Conservation (phyloP, 1,140 invertebrate species). For the Drosophila repletoides region DNA sequence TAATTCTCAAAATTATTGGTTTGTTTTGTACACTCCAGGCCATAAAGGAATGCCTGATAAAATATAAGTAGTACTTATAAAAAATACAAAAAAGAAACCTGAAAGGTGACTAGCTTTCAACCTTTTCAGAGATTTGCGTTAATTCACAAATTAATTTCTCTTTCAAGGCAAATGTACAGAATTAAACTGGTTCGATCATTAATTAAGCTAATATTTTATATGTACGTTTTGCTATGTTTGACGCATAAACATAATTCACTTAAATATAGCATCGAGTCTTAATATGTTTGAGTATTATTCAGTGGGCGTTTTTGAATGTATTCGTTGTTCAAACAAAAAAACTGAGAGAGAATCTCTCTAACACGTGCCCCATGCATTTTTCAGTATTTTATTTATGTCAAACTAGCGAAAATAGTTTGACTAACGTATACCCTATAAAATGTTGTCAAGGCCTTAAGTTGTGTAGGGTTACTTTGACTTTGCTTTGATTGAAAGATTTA, state of each 20-base stretch:
- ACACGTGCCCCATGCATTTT: not conserved
- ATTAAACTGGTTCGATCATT: constrained; percentile 13
- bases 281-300: constrained; percentile 1
- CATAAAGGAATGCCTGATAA: no score
- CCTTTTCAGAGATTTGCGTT: not conserved
- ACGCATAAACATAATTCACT: not conserved
- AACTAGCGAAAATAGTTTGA: not conserved
- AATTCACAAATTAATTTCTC: not conserved
- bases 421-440: not conserved
- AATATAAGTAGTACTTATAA: no score
- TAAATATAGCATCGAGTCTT: not conserved
- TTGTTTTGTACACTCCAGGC: not conserved
- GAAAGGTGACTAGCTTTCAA: constrained; percentile 17
- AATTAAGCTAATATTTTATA: no score
- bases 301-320: not conserved
- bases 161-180: not conserved
- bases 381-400: not conserved
- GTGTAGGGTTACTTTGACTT: no score
- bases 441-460: no score
- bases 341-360: not conserved
- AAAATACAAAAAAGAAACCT: no score
- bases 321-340: not conserved
- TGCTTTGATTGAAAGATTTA: no score
- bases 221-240: not conserved
- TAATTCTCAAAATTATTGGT: not conserved